Evolutionary conservation across 2,113 vertebrate genomes (phyloP).

Genomic region (Oreocharis arfaki): DNA sequence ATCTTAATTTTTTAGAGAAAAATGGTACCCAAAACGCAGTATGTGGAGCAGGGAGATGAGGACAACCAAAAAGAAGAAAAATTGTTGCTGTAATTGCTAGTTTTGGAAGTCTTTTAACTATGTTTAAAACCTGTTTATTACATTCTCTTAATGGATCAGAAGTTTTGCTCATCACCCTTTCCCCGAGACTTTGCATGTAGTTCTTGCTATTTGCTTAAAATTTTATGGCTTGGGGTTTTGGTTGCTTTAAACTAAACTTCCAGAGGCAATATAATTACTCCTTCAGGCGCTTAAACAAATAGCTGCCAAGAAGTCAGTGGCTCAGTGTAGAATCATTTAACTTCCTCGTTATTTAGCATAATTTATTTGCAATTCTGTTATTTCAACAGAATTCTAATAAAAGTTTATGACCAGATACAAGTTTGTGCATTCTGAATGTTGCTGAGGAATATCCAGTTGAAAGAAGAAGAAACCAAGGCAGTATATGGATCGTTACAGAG

Average conservation of each 20-base stretch:
- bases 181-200: background rate
- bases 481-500: background rate
- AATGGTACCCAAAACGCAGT: background rate
- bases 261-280: background rate
- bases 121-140: background rate
- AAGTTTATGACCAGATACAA: background rate
- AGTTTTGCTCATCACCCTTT: background rate
- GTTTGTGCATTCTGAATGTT: conserved; percentile 1
- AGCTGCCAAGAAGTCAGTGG: conserved; percentile 2
- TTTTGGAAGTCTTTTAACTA: background rate
- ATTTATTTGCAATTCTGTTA: conserved; percentile 41
- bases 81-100: background rate
- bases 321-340: conserved; percentile 10
- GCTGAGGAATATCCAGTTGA: background rate
- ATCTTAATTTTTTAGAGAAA: background rate
- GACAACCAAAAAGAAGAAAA: background rate
- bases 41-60: background rate
- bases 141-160: background rate
- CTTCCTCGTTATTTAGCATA: conserved; percentile 23
- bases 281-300: conserved; percentile 11
- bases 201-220: background rate
- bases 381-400: conserved; percentile 25
- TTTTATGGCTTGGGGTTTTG: background rate
- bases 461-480: background rate
- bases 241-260: background rate